Evolutionary conservation across 2,113 vertebrate species (phyloP), one percentile per base, ranked within the genome.

Genomic region (Lampris megalopsis): DNA sequence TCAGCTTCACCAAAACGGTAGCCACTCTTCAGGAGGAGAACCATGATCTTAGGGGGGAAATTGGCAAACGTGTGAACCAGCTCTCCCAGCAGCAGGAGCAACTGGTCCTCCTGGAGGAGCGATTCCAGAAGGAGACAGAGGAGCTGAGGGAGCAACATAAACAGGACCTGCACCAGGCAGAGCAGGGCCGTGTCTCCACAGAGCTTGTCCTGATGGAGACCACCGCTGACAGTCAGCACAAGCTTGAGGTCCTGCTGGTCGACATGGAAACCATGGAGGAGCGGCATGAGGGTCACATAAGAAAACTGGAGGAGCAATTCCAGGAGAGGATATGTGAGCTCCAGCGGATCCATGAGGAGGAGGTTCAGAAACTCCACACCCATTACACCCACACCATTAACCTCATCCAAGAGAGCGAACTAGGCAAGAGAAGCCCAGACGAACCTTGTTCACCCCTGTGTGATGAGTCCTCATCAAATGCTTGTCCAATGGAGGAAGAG

Each of bases 301-400:
- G 91, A 45, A 94, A 88, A 2, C 91, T 98, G 37, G 96, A 98
- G 84, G 94, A 95, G 42, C 94, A 93, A 53, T 97, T 97, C 88
- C 95, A 96, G 63, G 88, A 88, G 53, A 95, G 95, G 86, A 89
- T 98, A 68, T 92, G 92, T 64, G 94, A 97, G 72, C 92, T 98
- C n/a, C 95, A 96, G 82, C 86, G 84, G 0, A 78, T 95, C 71
- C 97, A 98, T 0, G 60, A 90, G 40, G 93, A 96, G 68, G 96
- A 98, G 86, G 89, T 98, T 35, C 91, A 95, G 77, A 91, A 93
- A 2, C 79, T 98, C 65, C 95, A 96, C 68, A 90, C 94, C 3
- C 94, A 94, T 73, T 97, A 95, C 70, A 86, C 92, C 2, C 94
- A 95, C 86, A 95, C 92, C 76, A 88, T 97, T 73, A 92, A 83